Conservation (phyloP, 2,888 invertebrate species). For the Abrostola tripartita region DNA sequence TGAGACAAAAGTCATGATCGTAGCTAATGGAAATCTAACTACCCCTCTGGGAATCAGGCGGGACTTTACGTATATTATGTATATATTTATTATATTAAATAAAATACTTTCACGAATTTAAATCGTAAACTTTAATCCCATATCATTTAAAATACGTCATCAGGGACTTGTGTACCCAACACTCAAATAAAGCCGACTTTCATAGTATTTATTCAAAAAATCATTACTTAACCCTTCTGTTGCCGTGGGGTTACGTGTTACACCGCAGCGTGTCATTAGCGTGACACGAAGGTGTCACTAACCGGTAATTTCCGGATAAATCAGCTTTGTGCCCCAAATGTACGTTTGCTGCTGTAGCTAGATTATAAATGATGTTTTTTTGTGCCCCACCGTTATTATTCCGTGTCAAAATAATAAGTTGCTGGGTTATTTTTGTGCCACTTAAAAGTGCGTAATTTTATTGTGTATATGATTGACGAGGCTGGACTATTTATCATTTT, state of each 20-base stretch:
- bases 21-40: too few species aligned
- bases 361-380: constrained; percentile 51
- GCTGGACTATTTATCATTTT: not conserved
- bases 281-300: constrained; percentile 48
- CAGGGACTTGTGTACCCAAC: too few species aligned
- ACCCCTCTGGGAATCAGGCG: too few species aligned
- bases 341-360: constrained; percentile 39
- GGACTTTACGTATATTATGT: too few species aligned
- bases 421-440: not conserved
- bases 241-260: constrained; percentile 34
- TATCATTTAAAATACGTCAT: too few species aligned
- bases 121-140: too few species aligned
- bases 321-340: constrained; percentile 54
- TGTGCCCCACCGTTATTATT: constrained; percentile 22
- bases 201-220: constrained; percentile 44
- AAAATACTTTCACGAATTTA: too few species aligned
- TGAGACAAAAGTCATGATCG: too few species aligned
- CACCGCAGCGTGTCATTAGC: constrained; percentile 39
- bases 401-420: constrained; percentile 15
- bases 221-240: constrained; percentile 42
- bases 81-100: too few species aligned
- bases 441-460: not conserved
- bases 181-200: constrained; percentile 11
- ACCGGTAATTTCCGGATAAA: constrained; percentile 58
- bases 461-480: constrained; percentile 1